Base-by-base conservation (phyloP, 2,797 vertebrate species). In the Eurystomus glaucurus region DNA sequence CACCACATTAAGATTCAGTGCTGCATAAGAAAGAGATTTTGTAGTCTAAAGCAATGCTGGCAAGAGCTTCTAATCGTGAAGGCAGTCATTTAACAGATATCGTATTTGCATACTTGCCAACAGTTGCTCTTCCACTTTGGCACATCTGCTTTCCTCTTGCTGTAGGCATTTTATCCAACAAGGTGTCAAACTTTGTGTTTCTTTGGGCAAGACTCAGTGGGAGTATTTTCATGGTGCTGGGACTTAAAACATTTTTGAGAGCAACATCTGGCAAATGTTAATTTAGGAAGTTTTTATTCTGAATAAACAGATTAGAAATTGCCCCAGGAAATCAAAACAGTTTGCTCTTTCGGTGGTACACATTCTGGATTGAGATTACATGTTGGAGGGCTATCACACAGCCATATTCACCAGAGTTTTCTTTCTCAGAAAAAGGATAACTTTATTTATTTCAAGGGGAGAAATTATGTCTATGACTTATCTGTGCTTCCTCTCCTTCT, bases 111-210 rank as follows among this genome's bases (percentile, higher is more conserved):
- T 72, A 14, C 15, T n/a, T 2, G 25, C 60, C 71, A 92, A 45
- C 71, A 65, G 23, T 48, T 71, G 48, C 51, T 55, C 52, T 70
- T 71, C 18, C 13, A 7, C 29, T 54, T 68, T 33, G 15, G 70
- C 78, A 91, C 71, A 91, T 89, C 71, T 94, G 66, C 35, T 74
- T 72, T 91, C 39, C n/a, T 91, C 71, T 60, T 68, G 29, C 72
- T 60, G 29, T 9, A 83, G 90, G 39, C 68, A 21, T 84, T 88
- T 86, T 55, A 93, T 86, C 66, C 76, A 94, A 55, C 48, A 39
- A 68, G 48, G 48, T 87, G 74, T 77, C 83, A 85, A 85, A 87
- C 17, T 17, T 48, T 70, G 31, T 80, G 58, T 3, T 79, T 20
- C 39, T 90, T 16, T 62, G 26, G 86, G 80, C 41, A 84, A 71